These are phyloP conservation scores for Melanostigma gelatinosum DNA, from an alignment of 2,113 vertebrate genomes.

Conservation along the genomic window DNA sequence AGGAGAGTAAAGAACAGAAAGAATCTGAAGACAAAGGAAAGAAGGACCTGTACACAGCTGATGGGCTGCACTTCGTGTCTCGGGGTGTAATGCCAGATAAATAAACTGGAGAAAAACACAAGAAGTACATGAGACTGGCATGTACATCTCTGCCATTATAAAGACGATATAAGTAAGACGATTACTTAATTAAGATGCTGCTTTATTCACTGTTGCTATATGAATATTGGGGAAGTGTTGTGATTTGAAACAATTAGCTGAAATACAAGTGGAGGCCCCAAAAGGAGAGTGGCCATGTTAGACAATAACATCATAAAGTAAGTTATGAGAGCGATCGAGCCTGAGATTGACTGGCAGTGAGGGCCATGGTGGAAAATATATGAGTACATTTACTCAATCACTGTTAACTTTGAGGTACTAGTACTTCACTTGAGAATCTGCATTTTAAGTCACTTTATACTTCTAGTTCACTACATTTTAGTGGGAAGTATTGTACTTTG, in stretches of 20 bases:
- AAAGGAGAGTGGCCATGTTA: not conserved
- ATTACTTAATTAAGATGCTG: not conserved
- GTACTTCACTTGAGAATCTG: no score
- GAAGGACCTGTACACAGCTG: slow-evolving; percentile 28
- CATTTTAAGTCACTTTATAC: no score
- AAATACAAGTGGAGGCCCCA: not conserved
- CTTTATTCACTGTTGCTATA: not conserved
- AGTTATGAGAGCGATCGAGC: no score
- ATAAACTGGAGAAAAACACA: slow-evolving; percentile 20
- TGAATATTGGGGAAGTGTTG: slow-evolving; percentile 8
- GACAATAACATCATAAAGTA: no score
- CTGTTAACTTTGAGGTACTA: no score
- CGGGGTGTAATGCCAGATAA: slow-evolving; percentile 29
- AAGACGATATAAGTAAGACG: slow-evolving; percentile 14
- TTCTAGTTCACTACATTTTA: no score
- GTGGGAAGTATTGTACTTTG: no score
- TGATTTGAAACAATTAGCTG: slow-evolving; percentile 27
- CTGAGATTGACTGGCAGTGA: no score
- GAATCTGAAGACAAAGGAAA: slow-evolving; percentile 34
- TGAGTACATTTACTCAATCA: no score
- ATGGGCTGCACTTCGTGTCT: slow-evolving; percentile 11
- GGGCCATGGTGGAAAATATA: no score
- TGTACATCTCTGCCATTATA: slow-evolving; percentile 9
- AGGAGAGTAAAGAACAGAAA: slow-evolving; percentile 25
- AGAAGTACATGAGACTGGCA: slow-evolving; percentile 15